A percentile compares a stretch with the other conserved stretches of the same genome.
Evolutionary conservation across 2,113 vertebrate genomes (phyloP).

Genomic region (Dicaeum eximium): DNA sequence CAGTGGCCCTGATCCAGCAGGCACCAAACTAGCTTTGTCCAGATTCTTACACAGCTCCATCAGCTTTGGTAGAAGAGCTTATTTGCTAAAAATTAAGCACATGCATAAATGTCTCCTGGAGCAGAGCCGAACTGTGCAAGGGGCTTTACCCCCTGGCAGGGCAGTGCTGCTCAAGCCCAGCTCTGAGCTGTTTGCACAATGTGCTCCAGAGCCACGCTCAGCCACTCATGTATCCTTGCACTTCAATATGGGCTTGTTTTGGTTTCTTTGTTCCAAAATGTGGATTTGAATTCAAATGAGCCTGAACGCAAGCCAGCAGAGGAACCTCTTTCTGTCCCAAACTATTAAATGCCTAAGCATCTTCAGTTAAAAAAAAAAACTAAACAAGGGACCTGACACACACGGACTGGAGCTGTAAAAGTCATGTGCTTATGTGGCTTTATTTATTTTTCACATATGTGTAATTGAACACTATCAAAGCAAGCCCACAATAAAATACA

Average conservation of each 20-base stretch:
- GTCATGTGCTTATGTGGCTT: not conserved
- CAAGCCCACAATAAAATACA: not conserved
- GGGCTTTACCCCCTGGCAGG: conserved; percentile 15
- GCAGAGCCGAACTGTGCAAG: conserved; percentile 13
- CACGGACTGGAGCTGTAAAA: not conserved
- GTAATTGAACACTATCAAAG: not conserved
- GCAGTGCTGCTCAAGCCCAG: not conserved
- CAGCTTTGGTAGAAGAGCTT: not conserved
- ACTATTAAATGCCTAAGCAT: conserved; percentile 21
- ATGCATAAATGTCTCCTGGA: not conserved
- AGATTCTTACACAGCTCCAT: not conserved
- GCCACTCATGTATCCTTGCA: not conserved
- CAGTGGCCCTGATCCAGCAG: conserved; percentile 2
- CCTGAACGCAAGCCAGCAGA: not conserved
- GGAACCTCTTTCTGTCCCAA: not conserved
- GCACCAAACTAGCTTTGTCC: not conserved
- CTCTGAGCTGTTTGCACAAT: not conserved
- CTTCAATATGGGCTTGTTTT: conserved; percentile 8
- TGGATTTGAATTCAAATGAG: conserved; percentile 51
- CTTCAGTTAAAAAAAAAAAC: not conserved
- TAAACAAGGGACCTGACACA: conserved; percentile 6
- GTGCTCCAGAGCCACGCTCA: not conserved
- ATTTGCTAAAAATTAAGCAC: conserved; percentile 18
- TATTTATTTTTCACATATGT: conserved; percentile 36
- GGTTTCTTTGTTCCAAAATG: conserved; percentile 35